phyloP scores from a whole-genome alignment of 2,888 invertebrate species.

The Leptura quadrifasciata region DNA sequence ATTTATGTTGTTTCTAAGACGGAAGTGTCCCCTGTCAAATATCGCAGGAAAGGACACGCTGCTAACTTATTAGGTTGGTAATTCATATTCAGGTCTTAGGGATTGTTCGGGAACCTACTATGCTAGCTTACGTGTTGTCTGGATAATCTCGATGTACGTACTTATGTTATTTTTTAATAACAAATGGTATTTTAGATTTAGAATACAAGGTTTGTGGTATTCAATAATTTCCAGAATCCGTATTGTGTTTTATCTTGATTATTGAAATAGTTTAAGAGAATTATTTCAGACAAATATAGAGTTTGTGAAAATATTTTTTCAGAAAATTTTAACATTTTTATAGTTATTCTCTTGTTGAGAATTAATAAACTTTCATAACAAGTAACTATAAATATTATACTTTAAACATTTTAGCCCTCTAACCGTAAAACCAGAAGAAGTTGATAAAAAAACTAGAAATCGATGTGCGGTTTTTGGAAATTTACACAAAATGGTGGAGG shows the following conservation, averaged over 20 bases:
- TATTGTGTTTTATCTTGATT: neutral
- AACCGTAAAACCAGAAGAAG: no score
- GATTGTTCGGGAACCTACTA: conserved; percentile 40
- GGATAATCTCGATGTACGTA: conserved; percentile 60
- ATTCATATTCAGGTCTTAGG: conserved; percentile 47
- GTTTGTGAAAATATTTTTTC: neutral
- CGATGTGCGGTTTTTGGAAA: no score
- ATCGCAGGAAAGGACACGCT: conserved; percentile 69
- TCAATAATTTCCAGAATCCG: neutral
- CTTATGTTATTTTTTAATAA: conserved; percentile 39
- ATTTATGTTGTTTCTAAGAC: conserved; percentile 54
- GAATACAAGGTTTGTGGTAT: conserved; percentile 43
- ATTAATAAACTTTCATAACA: no score
- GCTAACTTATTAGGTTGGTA: conserved; percentile 73
- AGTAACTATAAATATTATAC: no score
- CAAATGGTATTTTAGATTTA: conserved; percentile 36
- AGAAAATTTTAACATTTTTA: neutral
- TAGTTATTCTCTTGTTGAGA: no score
- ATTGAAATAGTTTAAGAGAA: neutral
- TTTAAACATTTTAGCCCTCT: no score
- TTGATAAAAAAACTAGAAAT: no score
- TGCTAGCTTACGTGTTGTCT: conserved; percentile 42
- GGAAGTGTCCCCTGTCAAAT: conserved; percentile 64
- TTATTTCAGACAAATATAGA: conserved; percentile 8
- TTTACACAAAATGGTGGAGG: no score